Conservation (phyloP, 2,888 invertebrate genomes). For the Periphyllus acericola region DNA sequence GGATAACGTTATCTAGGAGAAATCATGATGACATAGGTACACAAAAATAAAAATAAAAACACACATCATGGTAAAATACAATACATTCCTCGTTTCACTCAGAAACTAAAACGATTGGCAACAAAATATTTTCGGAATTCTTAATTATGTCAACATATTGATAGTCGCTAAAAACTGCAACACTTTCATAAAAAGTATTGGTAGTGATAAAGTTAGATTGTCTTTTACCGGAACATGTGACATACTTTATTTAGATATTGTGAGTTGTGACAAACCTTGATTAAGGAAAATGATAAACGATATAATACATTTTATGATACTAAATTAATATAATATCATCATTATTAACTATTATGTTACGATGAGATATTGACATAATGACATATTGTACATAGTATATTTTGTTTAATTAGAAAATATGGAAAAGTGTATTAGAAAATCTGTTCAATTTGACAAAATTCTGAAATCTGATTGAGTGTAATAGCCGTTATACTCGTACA, state of each 20-base stretch:
- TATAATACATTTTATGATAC: not conserved
- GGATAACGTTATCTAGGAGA: no score
- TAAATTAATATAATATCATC: not conserved
- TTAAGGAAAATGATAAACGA: not conserved
- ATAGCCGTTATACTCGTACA: not conserved
- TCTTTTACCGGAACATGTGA: not conserved
- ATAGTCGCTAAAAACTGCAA: no score
- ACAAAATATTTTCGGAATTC: no score
- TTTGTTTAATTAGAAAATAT: no score
- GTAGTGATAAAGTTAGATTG: not conserved
- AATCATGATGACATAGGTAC: no score
- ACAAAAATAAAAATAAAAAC: no score
- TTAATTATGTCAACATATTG: no score
- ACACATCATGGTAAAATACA: no score
- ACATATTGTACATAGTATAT: no score
- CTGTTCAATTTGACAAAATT: not conserved
- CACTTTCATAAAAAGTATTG: no score
- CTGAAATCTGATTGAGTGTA: not conserved
- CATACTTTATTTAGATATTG: not conserved
- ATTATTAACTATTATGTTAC: not conserved
- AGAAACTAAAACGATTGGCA: no score
- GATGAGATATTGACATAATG: not conserved
- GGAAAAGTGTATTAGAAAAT: not conserved
- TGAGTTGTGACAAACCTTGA: not conserved
- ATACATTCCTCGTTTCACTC: no score